These are phyloP conservation scores for Drosophila athabasca DNA, from an alignment of 1,140 invertebrate genomes.

Conservation along the genomic window DNA sequence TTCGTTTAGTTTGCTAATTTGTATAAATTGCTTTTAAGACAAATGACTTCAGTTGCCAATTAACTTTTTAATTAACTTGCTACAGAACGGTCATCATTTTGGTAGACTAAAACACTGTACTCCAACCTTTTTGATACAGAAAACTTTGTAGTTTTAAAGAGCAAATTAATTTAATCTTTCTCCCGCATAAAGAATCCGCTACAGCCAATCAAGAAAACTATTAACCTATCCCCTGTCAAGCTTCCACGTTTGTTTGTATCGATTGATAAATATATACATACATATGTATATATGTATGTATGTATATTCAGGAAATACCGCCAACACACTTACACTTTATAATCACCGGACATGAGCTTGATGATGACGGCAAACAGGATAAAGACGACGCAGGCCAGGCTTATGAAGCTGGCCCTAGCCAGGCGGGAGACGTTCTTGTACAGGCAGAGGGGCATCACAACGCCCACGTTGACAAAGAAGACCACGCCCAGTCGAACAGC, in stretches of 20 bases:
- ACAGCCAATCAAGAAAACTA: no score
- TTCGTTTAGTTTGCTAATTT: conserved; percentile 49
- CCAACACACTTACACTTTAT: conserved; percentile 76
- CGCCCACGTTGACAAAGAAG: conserved; percentile 88
- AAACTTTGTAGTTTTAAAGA: no score
- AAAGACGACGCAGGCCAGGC: conserved; percentile 89
- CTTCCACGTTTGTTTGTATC: not conserved
- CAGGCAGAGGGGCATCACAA: conserved; percentile 92
- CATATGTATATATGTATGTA: no score
- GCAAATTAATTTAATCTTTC: no score
- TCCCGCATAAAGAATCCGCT: no score
- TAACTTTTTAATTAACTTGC: not conserved
- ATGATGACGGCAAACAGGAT: conserved; percentile 88
- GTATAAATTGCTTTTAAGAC: conserved; percentile 46
- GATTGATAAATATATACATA: not conserved
- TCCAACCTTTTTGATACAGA: no score
- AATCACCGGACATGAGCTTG: conserved; percentile 86
- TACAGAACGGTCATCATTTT: no score
- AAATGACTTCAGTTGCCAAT: not conserved
- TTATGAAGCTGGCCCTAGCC: conserved; percentile 92
- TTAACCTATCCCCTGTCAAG: no score
- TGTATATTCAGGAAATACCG: not conserved
- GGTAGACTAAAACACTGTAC: no score
- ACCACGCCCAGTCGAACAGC: conserved; percentile 90
- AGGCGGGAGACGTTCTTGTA: conserved; percentile 92